These are phyloP conservation scores for Nylanderia fulva DNA, from an alignment of 1,140 invertebrate species.

Conservation along the genomic window DNA sequence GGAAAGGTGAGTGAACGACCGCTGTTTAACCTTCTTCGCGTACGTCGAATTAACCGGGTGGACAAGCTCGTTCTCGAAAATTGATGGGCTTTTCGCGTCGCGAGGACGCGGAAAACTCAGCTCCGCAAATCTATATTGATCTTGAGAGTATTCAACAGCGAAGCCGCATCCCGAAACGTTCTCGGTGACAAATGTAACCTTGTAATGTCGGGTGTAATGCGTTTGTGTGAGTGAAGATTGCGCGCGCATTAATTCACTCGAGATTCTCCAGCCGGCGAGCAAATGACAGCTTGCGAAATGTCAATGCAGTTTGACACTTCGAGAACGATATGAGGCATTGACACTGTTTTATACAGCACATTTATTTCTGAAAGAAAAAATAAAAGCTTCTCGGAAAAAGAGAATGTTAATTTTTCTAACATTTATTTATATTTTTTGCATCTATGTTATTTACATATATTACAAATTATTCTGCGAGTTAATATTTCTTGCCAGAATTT, in stretches of 20 bases:
- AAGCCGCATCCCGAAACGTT: no score
- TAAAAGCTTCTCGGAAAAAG: not conserved
- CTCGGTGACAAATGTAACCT: not conserved
- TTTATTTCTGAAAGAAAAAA: not conserved
- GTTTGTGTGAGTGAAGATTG: not conserved
- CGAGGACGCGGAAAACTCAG: not conserved
- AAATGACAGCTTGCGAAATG: not conserved
- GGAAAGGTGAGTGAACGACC: constrained; percentile 80
- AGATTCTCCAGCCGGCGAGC: not conserved
- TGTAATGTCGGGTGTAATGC: not conserved
- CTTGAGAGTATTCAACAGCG: no score
- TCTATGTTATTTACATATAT: not conserved
- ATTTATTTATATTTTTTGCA: not conserved
- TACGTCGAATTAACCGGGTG: not conserved
- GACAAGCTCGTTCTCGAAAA: no score
- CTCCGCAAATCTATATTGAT: not conserved
- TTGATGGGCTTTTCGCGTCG: no score
- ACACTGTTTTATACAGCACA: not conserved
- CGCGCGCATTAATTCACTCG: not conserved
- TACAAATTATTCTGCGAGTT: not conserved
- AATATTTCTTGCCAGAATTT: no score
- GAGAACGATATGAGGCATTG: not conserved
- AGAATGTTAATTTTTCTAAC: not conserved
- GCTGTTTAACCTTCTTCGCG: constrained; percentile 43
- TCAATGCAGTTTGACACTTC: not conserved